phyloP scores from a whole-genome alignment of 2,888 invertebrate genomes.

The Drosophila trichaetosa region DNA sequence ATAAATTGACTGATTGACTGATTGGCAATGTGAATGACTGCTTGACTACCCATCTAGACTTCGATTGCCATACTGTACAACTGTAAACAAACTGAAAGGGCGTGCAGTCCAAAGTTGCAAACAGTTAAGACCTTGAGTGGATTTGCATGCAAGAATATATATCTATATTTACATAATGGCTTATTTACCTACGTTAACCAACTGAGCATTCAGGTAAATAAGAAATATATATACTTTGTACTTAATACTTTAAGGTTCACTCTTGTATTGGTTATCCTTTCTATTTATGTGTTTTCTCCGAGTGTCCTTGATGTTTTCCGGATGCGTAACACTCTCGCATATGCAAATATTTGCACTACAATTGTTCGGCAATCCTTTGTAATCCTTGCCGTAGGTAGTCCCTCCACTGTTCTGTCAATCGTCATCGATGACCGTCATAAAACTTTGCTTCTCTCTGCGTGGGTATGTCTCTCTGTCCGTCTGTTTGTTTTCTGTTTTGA shows the following conservation, averaged over 20 bases:
- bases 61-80: constrained; percentile 17
- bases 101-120: constrained; percentile 15
- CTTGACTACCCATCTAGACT: constrained; percentile 13
- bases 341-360: constrained; percentile 76
- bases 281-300: constrained; percentile 4
- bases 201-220: constrained; percentile 26
- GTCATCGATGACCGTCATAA: constrained; percentile 71
- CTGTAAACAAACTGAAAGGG: constrained; percentile 21
- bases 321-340: constrained; percentile 58
- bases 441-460: constrained; percentile 51
- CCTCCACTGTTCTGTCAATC: constrained; percentile 54
- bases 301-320: constrained; percentile 74
- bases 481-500: constrained; percentile 67
- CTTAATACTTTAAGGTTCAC: constrained; percentile 20
- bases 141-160: constrained; percentile 21
- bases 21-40: constrained; percentile 5
- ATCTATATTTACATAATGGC: neutral
- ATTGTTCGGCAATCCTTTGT: constrained; percentile 77
- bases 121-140: constrained; percentile 38
- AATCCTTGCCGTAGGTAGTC: constrained; percentile 75
- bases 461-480: constrained; percentile 52
- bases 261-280: constrained; percentile 10
- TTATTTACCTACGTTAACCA: constrained; percentile 20
- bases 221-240: constrained; percentile 12
- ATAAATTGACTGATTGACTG: constrained; percentile 18